phyloP scores from a whole-genome alignment of 2,113 vertebrate species.

The Chloebia gouldiae region DNA sequence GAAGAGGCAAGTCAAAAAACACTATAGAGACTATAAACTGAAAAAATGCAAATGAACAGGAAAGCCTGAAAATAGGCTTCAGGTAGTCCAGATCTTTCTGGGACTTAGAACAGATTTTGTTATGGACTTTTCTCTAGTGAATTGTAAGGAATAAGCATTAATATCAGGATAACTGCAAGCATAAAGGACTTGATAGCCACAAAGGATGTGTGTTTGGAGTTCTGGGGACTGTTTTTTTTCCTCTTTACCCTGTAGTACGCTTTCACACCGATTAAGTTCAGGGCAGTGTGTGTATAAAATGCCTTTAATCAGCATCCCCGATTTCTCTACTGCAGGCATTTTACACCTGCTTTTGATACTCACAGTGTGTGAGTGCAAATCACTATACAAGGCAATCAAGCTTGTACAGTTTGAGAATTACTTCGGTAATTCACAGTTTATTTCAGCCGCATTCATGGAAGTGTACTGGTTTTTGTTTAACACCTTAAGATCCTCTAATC shows the following conservation, averaged over 20 bases:
- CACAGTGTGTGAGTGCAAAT: neutral
- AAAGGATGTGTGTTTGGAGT: neutral
- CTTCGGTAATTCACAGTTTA: slow-evolving; percentile 1
- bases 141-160: neutral
- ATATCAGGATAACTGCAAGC: neutral
- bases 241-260: neutral
- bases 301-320: neutral
- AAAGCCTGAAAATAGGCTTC: neutral
- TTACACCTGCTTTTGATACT: slow-evolving; percentile 15
- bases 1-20: neutral
- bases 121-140: neutral
- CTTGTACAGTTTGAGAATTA: neutral
- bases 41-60: neutral
- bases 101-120: neutral
- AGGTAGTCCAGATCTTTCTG: neutral
- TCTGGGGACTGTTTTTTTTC: neutral
- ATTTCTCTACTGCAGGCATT: neutral
- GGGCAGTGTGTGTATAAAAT: neutral
- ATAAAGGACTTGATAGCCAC: neutral
- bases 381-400: neutral
- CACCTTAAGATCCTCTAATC: neutral
- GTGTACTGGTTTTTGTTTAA: neutral
- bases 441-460: neutral
- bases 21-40: neutral
- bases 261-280: neutral